Conservation (phyloP, 30 jellyfish, hydroid and myxozoan species). For the Turritopsis dohrnii region DNA sequence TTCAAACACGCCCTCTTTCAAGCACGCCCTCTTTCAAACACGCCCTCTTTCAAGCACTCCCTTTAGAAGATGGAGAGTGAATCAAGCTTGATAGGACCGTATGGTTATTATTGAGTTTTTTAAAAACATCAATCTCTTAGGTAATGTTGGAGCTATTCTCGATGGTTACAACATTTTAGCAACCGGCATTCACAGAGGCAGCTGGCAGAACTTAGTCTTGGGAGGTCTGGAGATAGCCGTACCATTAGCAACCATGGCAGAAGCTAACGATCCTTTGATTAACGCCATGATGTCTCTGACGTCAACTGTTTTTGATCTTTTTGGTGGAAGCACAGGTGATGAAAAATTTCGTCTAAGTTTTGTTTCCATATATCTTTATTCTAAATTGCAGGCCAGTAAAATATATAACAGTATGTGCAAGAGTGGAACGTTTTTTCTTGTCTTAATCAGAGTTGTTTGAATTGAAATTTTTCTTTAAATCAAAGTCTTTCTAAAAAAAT, state of each 20-base stretch:
- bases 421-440: too few relatives aligned
- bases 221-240: constrained; percentile 19
- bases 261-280: neutral
- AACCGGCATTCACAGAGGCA: constrained; percentile 19
- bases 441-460: too few relatives aligned
- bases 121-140: neutral
- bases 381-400: too few relatives aligned
- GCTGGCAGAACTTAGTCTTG: constrained; percentile 15
- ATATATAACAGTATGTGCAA: too few relatives aligned
- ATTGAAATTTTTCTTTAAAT: too few relatives aligned
- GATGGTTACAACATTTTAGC: neutral
- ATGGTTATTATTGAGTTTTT: neutral
- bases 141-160: neutral
- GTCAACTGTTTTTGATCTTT: constrained; percentile 9
- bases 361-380: too few relatives aligned
- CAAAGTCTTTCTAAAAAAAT: too few relatives aligned
- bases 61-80: too few relatives aligned
- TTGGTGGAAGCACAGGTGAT: constrained; percentile 14
- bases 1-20: too few relatives aligned
- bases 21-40: too few relatives aligned
- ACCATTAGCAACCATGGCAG: constrained; percentile 24
- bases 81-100: too few relatives aligned
- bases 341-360: neutral
- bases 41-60: too few relatives aligned
- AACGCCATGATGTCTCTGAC: neutral